Evolutionary conservation across 1,140 invertebrate species (phyloP), one percentile per base, ranked within the genome.

Genomic region (Patella vulgata): DNA sequence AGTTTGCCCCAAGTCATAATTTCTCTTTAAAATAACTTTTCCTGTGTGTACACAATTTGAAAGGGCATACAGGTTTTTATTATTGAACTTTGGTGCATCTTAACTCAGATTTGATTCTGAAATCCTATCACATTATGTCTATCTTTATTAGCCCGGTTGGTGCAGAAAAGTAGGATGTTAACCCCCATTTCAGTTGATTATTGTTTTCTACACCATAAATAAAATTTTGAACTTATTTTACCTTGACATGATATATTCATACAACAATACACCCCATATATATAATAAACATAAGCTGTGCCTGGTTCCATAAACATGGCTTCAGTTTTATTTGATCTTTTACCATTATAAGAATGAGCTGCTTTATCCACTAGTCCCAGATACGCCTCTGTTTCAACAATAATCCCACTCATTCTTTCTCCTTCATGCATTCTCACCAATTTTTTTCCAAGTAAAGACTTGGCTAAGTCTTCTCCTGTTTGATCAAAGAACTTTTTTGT

Each of bases 251-350:
- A 93, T 58, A 94, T 90, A 81, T 94, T 94, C 70, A 93, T 89
- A 73, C 91, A 93, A 75, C 89, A 87, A 75, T 94, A 93, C 88
- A 92, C 92, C 69, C 92, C 92, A 83, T 94, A 93, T 14, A 91
- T 93, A 54, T 89, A 85, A 72, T 93, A 93, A 4, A 93, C 90
- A 83, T 91, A 93, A 36, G 88, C 86, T 33, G 92, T 93, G n/a
- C 92, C 92, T 27, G 91, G 88, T 71, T 81, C 56, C 90, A 93
- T 92, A 75, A 89, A 94, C 91, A 93, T 92, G 3, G 92, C 90
- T 74, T 88, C 85, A 80, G 90, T 93, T 71, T 88, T 82, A 12
- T 86, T 81, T 17, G 92, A 93, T 66, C 87, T 73, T 82, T 87
- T 89, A 17, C 89, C 88, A 57, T 88, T 83, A 74, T 86, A 91